phyloP scores from a whole-genome alignment of 2,888 invertebrate species.

The Hemistola chrysoprasaria region DNA sequence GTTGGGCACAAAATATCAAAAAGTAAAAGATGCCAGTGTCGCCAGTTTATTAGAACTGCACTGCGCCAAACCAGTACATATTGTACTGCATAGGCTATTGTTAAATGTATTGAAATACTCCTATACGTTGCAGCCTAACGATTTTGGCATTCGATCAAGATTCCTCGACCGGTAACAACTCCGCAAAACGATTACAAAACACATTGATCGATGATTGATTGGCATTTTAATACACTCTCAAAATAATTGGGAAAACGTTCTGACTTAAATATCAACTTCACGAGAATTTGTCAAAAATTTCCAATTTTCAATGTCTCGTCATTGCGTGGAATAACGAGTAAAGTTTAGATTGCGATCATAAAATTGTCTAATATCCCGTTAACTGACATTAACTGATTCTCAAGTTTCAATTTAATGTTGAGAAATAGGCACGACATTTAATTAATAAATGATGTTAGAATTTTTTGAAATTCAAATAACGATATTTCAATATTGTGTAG shows the following conservation, averaged over 20 bases:
- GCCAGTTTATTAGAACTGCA: slow-evolving; percentile 33
- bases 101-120: slow-evolving; percentile 28
- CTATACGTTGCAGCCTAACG: slow-evolving; percentile 20
- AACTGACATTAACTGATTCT: slow-evolving; percentile 14
- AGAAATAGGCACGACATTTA: slow-evolving; percentile 7
- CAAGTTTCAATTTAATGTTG: background rate
- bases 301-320: slow-evolving; percentile 26
- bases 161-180: slow-evolving; percentile 20
- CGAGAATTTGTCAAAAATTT: slow-evolving; percentile 28
- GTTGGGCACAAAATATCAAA: slow-evolving; percentile 20
- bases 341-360: slow-evolving; percentile 33
- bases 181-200: slow-evolving; percentile 24
- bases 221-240: slow-evolving; percentile 31
- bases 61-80: slow-evolving; percentile 26
- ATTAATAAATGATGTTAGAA: too few species aligned
- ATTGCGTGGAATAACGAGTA: slow-evolving; percentile 30
- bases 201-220: slow-evolving; percentile 25
- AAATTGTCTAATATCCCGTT: slow-evolving; percentile 23
- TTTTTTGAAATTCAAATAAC: too few species aligned
- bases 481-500: too few species aligned
- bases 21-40: slow-evolving; percentile 22
- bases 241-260: slow-evolving; percentile 27
- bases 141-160: slow-evolving; percentile 35
- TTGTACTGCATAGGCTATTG: slow-evolving; percentile 18
- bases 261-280: slow-evolving; percentile 27